These are phyloP conservation scores for Mythimna pallens DNA, from an alignment of 2,888 invertebrate genomes.

Conservation along the genomic window DNA sequence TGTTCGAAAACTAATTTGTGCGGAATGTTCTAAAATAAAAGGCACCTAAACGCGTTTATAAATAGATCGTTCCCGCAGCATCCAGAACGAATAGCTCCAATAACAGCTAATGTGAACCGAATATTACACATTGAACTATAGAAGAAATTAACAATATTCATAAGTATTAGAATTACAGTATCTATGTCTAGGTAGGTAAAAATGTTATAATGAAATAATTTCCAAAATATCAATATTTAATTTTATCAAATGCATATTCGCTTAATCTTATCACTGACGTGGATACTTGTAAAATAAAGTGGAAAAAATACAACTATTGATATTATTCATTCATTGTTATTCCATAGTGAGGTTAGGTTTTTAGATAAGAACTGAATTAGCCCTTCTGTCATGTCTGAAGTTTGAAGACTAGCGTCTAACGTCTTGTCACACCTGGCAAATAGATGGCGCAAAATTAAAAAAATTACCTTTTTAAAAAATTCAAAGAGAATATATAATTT, in stretches of 20 bases:
- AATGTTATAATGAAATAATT: conserved; percentile 14
- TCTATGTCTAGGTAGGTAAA: not conserved
- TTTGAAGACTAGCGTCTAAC: not conserved
- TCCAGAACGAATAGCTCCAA: conserved; percentile 61
- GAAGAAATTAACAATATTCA: conserved; percentile 2
- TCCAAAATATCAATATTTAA: not conserved
- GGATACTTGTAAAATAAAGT: conserved; percentile 38
- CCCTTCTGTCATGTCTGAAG: not conserved
- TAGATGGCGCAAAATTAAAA: conserved; percentile 63
- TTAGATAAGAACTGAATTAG: conserved; percentile 48
- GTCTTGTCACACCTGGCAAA: conserved; percentile 6
- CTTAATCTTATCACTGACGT: conserved; percentile 61
- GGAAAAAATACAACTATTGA: conserved; percentile 18
- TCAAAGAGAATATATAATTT: not conserved
- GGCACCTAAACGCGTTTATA: conserved; percentile 82
- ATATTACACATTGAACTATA: conserved; percentile 10
- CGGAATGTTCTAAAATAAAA: conserved; percentile 84
- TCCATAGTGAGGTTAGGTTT: conserved; percentile 56
- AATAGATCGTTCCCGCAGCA: conserved; percentile 83
- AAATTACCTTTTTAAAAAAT: not conserved
- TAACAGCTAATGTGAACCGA: conserved; percentile 48
- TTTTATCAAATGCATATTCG: conserved; percentile 46
- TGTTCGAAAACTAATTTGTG: conserved; percentile 67
- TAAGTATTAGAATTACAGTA: not conserved
- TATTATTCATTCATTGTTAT: conserved; percentile 3